Percentiles rank a stretch among this genome's conserved stretches.
These are phyloP conservation scores for Pantala flavescens DNA, from an alignment of 1,140 invertebrate species.

Conservation along the genomic window DNA sequence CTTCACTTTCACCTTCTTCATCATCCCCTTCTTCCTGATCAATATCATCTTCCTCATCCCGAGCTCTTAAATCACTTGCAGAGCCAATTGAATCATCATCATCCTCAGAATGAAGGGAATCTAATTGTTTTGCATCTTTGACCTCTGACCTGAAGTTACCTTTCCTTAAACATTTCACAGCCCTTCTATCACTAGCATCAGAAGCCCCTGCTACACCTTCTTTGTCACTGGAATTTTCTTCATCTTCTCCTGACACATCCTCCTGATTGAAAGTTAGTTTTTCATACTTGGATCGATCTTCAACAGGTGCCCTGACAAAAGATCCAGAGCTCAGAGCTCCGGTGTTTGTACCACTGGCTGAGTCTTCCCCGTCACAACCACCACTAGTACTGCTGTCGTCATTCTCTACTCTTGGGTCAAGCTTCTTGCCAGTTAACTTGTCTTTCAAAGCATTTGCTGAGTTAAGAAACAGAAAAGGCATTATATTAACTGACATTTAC, in stretches of 20 bases:
- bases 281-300: slow-evolving; percentile 69
- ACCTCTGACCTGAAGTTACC: slow-evolving; percentile 19
- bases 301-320: slow-evolving; percentile 52
- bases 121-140: slow-evolving; percentile 24
- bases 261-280: slow-evolving; percentile 53
- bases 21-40: slow-evolving; percentile 31
- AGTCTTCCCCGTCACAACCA: not conserved
- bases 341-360: not conserved
- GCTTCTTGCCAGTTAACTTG: not conserved
- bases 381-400: slow-evolving; percentile 7
- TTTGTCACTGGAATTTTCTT: slow-evolving; percentile 31
- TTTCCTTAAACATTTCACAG: not conserved
- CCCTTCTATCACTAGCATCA: slow-evolving; percentile 11
- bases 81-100: slow-evolving; percentile 57
- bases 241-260: slow-evolving; percentile 46
- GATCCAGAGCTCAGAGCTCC: slow-evolving; percentile 28
- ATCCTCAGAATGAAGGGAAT: slow-evolving; percentile 31
- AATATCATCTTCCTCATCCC: slow-evolving; percentile 34
- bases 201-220: slow-evolving; percentile 16
- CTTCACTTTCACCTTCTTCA: slow-evolving; percentile 21
- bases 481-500: not conserved
- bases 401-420: not conserved
- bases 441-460: not conserved
- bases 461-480: not conserved
- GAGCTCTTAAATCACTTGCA: slow-evolving; percentile 54